Percentiles rank a stretch among this genome's conserved stretches.
These are phyloP conservation scores for Chloebia gouldiae DNA, from an alignment of 2,113 vertebrate species.

Conservation along the genomic window DNA sequence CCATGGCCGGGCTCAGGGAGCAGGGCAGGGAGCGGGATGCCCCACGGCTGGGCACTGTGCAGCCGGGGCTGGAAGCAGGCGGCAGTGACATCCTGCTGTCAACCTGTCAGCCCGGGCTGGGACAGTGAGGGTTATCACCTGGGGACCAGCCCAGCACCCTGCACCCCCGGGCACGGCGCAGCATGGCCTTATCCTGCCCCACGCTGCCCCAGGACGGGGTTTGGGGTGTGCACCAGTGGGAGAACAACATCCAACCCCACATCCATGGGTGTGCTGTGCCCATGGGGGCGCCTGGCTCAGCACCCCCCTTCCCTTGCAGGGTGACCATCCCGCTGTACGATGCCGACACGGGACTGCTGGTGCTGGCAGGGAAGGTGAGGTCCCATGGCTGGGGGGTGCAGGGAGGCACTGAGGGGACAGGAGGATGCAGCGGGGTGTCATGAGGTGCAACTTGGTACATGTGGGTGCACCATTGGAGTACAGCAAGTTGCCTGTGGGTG, in stretches of 20 bases:
- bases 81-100: neutral
- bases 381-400: rapidly evolving
- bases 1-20: neutral
- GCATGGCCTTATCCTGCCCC: neutral
- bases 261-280: rapidly evolving
- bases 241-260: neutral
- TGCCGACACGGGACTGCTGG: slow-evolving; percentile 83
- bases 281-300: neutral
- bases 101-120: neutral
- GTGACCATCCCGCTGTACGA: slow-evolving; percentile 87
- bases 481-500: neutral
- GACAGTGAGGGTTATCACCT: neutral
- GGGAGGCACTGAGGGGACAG: neutral
- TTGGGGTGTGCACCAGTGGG: neutral
- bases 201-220: rapidly evolving
- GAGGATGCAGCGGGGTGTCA: neutral
- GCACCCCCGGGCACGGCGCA: rapidly evolving
- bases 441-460: neutral
- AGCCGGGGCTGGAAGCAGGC: neutral
- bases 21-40: neutral
- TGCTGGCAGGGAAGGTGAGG: slow-evolving; percentile 87
- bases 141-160: neutral
- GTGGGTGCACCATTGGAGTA: neutral
- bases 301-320: slow-evolving; percentile 59
- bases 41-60: neutral